A percentile compares a stretch with the other conserved stretches of the same genome.
phyloP scores from a whole-genome alignment of 2,888 invertebrate species.

The Orthosia gracilis region DNA sequence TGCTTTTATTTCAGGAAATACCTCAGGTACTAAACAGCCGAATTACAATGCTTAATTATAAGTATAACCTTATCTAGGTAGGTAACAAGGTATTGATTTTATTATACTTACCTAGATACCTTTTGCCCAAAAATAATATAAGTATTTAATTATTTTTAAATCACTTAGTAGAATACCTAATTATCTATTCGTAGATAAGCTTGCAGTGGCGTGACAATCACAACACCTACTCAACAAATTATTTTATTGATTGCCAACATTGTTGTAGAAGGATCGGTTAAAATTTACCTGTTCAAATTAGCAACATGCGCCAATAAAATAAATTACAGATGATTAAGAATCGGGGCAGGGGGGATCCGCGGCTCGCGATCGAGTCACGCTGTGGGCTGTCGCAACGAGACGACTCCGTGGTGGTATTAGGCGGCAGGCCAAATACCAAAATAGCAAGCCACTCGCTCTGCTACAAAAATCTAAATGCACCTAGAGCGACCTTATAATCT shows the following conservation, averaged over 20 bases:
- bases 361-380: constrained; percentile 66
- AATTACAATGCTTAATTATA: neutral
- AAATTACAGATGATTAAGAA: constrained; percentile 54
- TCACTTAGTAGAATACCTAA: neutral
- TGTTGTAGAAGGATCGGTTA: constrained; percentile 28
- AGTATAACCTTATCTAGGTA: neutral
- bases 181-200: constrained; percentile 11
- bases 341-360: constrained; percentile 55
- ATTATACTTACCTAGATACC: neutral
- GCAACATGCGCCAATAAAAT: constrained; percentile 55
- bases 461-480: constrained; percentile 86
- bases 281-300: constrained; percentile 41
- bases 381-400: constrained; percentile 79
- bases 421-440: constrained; percentile 90
- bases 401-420: constrained; percentile 85
- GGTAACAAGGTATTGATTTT: neutral
- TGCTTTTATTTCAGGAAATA: constrained; percentile 5
- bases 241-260: constrained; percentile 35
- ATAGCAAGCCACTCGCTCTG: constrained; percentile 87
- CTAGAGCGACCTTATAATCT: constrained; percentile 81
- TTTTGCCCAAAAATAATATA: neutral
- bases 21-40: neutral
- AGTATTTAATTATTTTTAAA: neutral
- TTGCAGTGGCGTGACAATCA: constrained; percentile 2
- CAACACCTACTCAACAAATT: constrained; percentile 11